A percentile compares a stretch with the other conserved stretches of the same genome.
Conservation (phyloP, 1,140 invertebrate species). For the Tachypleus tridentatus region DNA sequence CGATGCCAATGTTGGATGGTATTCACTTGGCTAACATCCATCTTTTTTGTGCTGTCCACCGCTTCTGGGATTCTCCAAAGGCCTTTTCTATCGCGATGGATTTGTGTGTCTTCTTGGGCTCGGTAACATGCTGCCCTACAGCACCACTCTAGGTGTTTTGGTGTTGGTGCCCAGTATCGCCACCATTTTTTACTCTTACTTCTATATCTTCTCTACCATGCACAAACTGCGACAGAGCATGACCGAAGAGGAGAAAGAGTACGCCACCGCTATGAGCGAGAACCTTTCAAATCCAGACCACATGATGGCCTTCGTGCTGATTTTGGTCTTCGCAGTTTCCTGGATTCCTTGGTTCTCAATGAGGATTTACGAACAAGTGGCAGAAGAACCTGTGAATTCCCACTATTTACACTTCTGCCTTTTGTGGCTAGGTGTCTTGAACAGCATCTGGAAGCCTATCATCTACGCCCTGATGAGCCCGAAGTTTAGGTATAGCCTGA, state of each 20-base stretch:
- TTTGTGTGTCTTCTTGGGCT: conserved; percentile 91
- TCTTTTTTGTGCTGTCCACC: conserved; percentile 80
- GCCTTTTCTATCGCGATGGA: conserved; percentile 68
- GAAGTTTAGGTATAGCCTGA: conserved; percentile 73
- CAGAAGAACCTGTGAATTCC: conserved; percentile 41
- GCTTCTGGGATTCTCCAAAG: conserved; percentile 57
- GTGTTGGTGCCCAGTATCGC: conserved; percentile 83
- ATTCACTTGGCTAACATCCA: conserved; percentile 88
- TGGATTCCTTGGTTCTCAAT: conserved; percentile 83
- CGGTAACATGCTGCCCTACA: conserved; percentile 88
- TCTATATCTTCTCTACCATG: conserved; percentile 85
- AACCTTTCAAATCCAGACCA: conserved; percentile 86
- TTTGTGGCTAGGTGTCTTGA: conserved; percentile 84
- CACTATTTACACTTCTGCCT: conserved; percentile 81
- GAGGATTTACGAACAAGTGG: conserved; percentile 45
- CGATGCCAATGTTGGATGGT: conserved; percentile 95
- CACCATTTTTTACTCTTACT: conserved; percentile 84
- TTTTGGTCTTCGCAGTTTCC: conserved; percentile 76
- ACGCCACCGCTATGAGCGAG: conserved; percentile 76
- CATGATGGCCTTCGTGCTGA: conserved; percentile 84
- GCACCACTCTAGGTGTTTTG: conserved; percentile 73
- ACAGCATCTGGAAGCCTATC: conserved; percentile 88
- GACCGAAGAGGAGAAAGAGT: conserved; percentile 83
- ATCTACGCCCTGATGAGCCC: conserved; percentile 76
- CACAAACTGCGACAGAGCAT: conserved; percentile 58